These are phyloP conservation scores for Caenorhabditis macrosperma DNA, from an alignment of 2,888 invertebrate genomes.

Conservation along the genomic window DNA sequence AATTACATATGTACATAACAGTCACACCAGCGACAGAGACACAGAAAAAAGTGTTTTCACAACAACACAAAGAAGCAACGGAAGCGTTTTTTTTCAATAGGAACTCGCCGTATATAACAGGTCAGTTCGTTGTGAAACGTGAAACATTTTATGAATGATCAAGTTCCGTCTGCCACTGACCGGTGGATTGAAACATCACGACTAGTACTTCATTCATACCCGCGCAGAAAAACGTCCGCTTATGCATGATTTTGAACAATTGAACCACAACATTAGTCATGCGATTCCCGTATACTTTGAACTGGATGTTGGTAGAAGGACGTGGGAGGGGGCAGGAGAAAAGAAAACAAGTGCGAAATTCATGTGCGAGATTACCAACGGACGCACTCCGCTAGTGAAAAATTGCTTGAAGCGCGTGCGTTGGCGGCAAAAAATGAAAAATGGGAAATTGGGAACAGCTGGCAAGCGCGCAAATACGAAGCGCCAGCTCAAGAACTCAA, in stretches of 20 bases:
- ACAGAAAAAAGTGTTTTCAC: too few species aligned
- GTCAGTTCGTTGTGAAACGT: neutral
- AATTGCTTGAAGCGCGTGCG: slow-evolving; percentile 20
- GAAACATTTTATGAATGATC: slow-evolving; percentile 12
- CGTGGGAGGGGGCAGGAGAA: neutral
- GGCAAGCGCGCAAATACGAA: slow-evolving; percentile 39
- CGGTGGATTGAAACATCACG: slow-evolving; percentile 24
- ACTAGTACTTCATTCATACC: slow-evolving; percentile 44
- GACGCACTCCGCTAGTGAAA: slow-evolving; percentile 38
- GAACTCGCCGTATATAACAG: neutral
- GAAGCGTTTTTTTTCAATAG: too few species aligned
- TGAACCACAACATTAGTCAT: slow-evolving; percentile 43
- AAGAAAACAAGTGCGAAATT: slow-evolving; percentile 3
- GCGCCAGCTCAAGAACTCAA: neutral
- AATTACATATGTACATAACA: slow-evolving; percentile 31
- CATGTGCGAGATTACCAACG: slow-evolving; percentile 50
- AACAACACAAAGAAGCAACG: neutral
- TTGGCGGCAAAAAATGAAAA: slow-evolving; percentile 13
- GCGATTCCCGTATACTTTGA: neutral
- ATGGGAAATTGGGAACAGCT: slow-evolving; percentile 30
- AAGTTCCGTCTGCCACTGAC: slow-evolving; percentile 37
- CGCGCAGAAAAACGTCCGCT: slow-evolving; percentile 21
- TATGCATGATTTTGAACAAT: slow-evolving; percentile 51
- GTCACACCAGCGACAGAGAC: neutral
- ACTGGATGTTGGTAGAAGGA: slow-evolving; percentile 16